These are phyloP conservation scores for Leucophora obtusa DNA, from an alignment of 2,888 invertebrate genomes.

Conservation along the genomic window DNA sequence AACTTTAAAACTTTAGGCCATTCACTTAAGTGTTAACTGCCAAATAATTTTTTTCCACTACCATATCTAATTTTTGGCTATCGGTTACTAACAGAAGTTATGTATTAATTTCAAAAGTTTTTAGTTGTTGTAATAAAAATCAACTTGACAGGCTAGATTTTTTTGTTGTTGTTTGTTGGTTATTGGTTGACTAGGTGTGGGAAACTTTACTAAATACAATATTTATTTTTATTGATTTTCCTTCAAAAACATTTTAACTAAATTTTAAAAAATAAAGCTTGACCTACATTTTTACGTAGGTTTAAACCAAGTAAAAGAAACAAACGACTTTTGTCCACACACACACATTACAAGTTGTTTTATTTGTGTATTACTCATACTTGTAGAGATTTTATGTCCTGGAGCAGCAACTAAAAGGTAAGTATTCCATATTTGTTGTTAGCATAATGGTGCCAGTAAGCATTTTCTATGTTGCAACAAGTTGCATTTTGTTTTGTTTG, in stretches of 20 bases:
- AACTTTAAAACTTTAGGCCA: too few relatives aligned
- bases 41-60: neutral
- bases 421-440: conserved; percentile 9
- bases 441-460: neutral
- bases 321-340: neutral
- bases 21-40: neutral
- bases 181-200: conserved; percentile 50
- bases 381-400: conserved; percentile 43
- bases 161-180: neutral
- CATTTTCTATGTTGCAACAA: conserved; percentile 49
- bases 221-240: conserved; percentile 36
- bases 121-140: conserved; percentile 2
- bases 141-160: conserved; percentile 18
- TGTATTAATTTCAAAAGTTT: neutral
- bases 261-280: conserved; percentile 48
- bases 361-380: neutral
- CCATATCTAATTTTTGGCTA: neutral
- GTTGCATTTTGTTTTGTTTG: conserved; percentile 32
- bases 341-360: too few relatives aligned
- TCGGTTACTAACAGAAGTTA: neutral
- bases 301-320: conserved; percentile 10
- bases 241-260: conserved; percentile 42
- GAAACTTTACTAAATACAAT: conserved; percentile 32
- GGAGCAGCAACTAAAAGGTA: conserved; percentile 48
- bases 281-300: conserved; percentile 58